Evolutionary conservation across 1,140 invertebrate species (phyloP), one percentile per base, ranked within the genome.

Genomic region (Pachypsylla venusta): DNA sequence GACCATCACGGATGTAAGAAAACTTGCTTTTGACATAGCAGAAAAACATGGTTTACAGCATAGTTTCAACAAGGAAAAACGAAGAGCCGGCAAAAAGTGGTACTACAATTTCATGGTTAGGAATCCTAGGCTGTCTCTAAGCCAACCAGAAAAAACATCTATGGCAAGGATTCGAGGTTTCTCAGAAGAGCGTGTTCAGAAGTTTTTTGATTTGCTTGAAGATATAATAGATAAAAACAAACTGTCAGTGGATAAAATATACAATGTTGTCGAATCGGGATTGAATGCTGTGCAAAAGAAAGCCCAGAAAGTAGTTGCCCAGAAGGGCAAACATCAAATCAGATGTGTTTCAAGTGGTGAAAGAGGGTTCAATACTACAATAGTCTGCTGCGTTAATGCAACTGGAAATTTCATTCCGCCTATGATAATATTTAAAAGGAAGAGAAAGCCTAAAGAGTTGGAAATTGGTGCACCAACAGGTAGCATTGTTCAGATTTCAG

Each of bases 311-410:
- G 63, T 71, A 14, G 24, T 73, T 13, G 63, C 56, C 7, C 58
- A 60, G 20, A 65, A 67, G 66, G 64, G 68, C 24, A 68, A 68
- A 35, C 63, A 68, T 22, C 71, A 75, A 68, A 66, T 75, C 25
- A 71, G 70, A 16, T 55, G 61, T 20, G 57, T 71, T n/a, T 67
- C 69, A 22, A 73, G 69, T 61, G 72, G 69, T 54, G 72, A 76
- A 66, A 59, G 69, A 25, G 72, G 71, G 14, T 63, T 67, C 14
- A 71, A 71, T 55, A 71, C 73, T 1, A 75, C 74, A 22, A 59
- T 70, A 19, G 67, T 69, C 56, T 69, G 64, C 55, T 65, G 64
- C 40, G 63, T 67, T 7, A 68, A 56, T 67, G 69, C 70, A 56
- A 25, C 55, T 19, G 69, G 70, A 2, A 58, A 62, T 59, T 67